phyloP scores from a whole-genome alignment of 2,888 invertebrate genomes.

The Proisotoma minuta region DNA sequence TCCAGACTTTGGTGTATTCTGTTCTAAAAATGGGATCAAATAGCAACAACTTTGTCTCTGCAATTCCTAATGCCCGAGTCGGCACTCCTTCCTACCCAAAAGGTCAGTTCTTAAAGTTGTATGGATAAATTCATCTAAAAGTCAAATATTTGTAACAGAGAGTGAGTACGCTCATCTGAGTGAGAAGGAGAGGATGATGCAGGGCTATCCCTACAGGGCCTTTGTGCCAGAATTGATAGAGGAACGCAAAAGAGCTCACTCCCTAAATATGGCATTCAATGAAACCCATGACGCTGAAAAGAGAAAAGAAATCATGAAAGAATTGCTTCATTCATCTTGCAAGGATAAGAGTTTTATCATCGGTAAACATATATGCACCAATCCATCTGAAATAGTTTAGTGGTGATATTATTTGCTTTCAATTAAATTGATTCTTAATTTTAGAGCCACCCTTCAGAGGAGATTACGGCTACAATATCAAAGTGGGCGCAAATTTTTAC shows the following conservation, averaged over 20 bases:
- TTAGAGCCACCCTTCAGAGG: slow-evolving; percentile 33
- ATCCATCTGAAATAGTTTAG: neutral
- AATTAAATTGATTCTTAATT: slow-evolving; percentile 1
- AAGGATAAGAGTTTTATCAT: slow-evolving; percentile 20
- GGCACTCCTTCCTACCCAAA: too few species aligned
- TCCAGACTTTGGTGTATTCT: too few species aligned
- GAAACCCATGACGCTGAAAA: slow-evolving; percentile 13
- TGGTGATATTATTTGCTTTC: neutral
- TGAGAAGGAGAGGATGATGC: slow-evolving; percentile 41
- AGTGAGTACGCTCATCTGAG: slow-evolving; percentile 40
- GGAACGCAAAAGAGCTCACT: slow-evolving; percentile 13
- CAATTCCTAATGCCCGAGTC: neutral
- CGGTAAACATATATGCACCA: neutral
- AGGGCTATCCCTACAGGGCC: slow-evolving; percentile 32
- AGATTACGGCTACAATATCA: slow-evolving; percentile 41
- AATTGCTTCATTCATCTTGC: slow-evolving; percentile 25
- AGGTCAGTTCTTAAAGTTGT: too few species aligned
- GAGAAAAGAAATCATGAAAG: slow-evolving; percentile 18
- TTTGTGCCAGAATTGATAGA: slow-evolving; percentile 1
- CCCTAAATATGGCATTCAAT: slow-evolving; percentile 23
- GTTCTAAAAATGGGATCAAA: too few species aligned
- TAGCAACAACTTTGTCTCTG: neutral
- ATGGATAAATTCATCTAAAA: too few species aligned
- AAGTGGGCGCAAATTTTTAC: slow-evolving; percentile 31
- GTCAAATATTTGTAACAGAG: too few species aligned